These are phyloP conservation scores for Baryphthengus martii DNA, from an alignment of 2,113 vertebrate genomes.

Conservation along the genomic window DNA sequence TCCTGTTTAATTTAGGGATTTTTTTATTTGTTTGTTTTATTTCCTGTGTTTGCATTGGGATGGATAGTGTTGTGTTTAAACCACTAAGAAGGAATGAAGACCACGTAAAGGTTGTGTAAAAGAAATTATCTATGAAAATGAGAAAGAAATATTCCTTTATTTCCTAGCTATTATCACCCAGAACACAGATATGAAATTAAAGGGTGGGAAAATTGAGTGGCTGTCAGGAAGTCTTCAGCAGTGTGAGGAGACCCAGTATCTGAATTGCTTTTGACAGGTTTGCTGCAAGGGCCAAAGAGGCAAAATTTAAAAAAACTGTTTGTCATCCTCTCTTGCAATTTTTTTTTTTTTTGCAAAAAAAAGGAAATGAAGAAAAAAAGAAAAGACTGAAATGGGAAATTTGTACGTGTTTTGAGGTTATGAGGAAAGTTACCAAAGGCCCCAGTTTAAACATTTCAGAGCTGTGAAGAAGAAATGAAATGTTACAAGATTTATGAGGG, in stretches of 20 bases:
- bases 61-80: background rate
- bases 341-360: background rate
- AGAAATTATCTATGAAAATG: background rate
- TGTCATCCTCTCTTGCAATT: background rate
- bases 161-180: background rate
- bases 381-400: background rate
- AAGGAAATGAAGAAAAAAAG: background rate
- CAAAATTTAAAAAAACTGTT: background rate
- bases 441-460: background rate
- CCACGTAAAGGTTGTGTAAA: background rate
- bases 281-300: background rate
- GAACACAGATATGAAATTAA: background rate
- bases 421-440: background rate
- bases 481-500: constrained; percentile 46
- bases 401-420: background rate
- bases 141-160: background rate
- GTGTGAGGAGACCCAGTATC: background rate
- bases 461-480: constrained; percentile 26
- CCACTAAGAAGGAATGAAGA: background rate
- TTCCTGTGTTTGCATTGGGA: background rate
- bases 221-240: background rate
- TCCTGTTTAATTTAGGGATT: background rate
- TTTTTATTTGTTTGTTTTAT: background rate
- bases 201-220: background rate
- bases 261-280: background rate